Conservation (phyloP, 2,888 invertebrate genomes). For the Epistrophe eligans region DNA sequence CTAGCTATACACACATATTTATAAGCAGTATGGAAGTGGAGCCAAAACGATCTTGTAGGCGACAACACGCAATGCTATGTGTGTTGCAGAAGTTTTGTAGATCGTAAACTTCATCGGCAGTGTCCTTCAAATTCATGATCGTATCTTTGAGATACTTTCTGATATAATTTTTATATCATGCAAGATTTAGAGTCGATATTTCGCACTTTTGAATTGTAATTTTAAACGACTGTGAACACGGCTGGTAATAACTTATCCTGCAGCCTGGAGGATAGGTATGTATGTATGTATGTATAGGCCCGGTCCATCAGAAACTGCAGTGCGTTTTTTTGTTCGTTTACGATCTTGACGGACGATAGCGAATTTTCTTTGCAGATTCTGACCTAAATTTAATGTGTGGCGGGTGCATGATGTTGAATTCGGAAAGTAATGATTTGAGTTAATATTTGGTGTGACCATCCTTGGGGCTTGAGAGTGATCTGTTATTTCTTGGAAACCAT, state of each 20-base stretch:
- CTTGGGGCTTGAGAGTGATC: slow-evolving; percentile 52
- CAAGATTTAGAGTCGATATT: slow-evolving; percentile 37
- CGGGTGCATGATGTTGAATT: slow-evolving; percentile 20
- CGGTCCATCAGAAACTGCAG: slow-evolving; percentile 28
- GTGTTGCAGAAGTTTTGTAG: slow-evolving; percentile 62
- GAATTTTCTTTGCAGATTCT: slow-evolving; percentile 33
- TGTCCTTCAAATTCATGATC: slow-evolving; percentile 64
- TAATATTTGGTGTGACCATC: slow-evolving; percentile 73
- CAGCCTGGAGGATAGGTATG: slow-evolving; percentile 17
- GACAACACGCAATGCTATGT: slow-evolving; percentile 69
- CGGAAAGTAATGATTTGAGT: slow-evolving; percentile 61
- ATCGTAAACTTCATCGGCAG: slow-evolving; percentile 67
- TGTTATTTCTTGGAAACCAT: slow-evolving; percentile 68
- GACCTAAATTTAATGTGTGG: slow-evolving; percentile 54
- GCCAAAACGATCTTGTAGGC: slow-evolving; percentile 66
- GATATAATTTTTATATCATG: slow-evolving; percentile 58
- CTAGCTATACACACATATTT: neutral
- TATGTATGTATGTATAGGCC: too few relatives aligned
- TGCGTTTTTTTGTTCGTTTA: slow-evolving; percentile 25
- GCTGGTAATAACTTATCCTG: slow-evolving; percentile 51
- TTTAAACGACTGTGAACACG: slow-evolving; percentile 35
- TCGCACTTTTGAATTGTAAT: slow-evolving; percentile 24
- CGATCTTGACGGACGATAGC: slow-evolving; percentile 24
- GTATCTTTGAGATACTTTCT: slow-evolving; percentile 59
- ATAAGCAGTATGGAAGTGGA: slow-evolving; percentile 22